Base-by-base conservation (phyloP, 2,113 vertebrate genomes). In the Chaetura pelagica region DNA sequence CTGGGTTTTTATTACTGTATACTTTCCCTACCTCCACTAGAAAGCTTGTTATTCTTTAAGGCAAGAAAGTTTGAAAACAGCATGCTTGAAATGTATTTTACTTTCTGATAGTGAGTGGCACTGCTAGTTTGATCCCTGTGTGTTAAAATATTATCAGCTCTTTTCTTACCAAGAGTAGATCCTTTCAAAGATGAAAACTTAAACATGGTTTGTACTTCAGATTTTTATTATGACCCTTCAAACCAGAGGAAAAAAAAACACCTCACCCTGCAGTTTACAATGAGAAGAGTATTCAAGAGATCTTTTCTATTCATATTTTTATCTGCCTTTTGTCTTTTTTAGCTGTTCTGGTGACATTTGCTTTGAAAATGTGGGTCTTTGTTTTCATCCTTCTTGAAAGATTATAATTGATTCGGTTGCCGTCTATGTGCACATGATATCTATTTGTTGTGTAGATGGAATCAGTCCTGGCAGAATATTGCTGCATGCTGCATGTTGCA, bases 401-500 rank as follows among this genome's bases (percentile, higher is more conserved):
- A 89, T 89, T 82, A 83, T 97, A 97, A 97, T 96, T 96, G 96
- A 97, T 96, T 96, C 89, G 2, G 79, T 92, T 94, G 94, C 95
- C 11, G 0, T 94, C 95, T 97, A 4, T 75, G 89, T 89, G 90
- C 92, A 75, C 87, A 88, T 90, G 96, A 97, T 72, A 94, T 94
- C 89, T 89, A 97, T 97, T 97, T 97, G 94, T 97, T 97, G 95
- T 97, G 96, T 89, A 89, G 94, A 91, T 97, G 93, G 93, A 96
- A 97, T 97, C 94, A 78, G 95, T 93, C 72, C 88, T 86, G 93
- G 82, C 85, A 95, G 95, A 96, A 97, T 93, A 95, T 92, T 94
- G 95, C 87, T 97, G 95, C 96, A 97, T 97, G 96, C 91, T 94
- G 93, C 93, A 97, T 96, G 95, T 97, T 97, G 96, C 95, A 97